These are phyloP conservation scores for Clistopyga incitator DNA, from an alignment of 2,888 invertebrate species.

Conservation along the genomic window DNA sequence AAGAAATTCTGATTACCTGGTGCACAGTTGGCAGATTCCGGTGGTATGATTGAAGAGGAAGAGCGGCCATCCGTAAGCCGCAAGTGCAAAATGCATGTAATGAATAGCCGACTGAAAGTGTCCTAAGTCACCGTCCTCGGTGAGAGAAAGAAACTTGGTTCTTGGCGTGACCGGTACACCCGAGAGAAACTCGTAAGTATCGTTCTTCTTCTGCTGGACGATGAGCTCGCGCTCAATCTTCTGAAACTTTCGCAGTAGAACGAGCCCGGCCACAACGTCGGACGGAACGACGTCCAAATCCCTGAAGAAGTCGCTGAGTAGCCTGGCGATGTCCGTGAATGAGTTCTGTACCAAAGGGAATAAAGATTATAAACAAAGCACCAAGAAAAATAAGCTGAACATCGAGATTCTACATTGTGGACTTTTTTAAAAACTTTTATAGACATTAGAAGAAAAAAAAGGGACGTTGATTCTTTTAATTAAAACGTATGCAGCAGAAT, in stretches of 20 bases:
- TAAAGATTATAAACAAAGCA: neutral
- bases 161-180: constrained; percentile 93
- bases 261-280: constrained; percentile 94
- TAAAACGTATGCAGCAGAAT: no score
- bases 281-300: constrained; percentile 95
- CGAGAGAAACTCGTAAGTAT: constrained; percentile 93
- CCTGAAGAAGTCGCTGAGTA: constrained; percentile 94
- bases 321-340: constrained; percentile 92
- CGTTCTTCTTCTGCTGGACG: constrained; percentile 91
- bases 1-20: constrained; percentile 83
- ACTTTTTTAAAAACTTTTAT: no score
- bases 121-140: constrained; percentile 89
- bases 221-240: constrained; percentile 91
- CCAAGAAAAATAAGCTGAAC: neutral
- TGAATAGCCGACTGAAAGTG: constrained; percentile 91
- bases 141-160: constrained; percentile 92
- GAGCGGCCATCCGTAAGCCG: constrained; percentile 96
- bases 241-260: constrained; percentile 92
- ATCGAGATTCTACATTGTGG: neutral
- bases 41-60: constrained; percentile 90
- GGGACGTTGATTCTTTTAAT: no score
- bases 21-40: constrained; percentile 90
- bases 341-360: constrained; percentile 87
- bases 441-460: no score
- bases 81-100: constrained; percentile 93